These are phyloP conservation scores for Bos javanicus DNA, from an alignment of 2,113 vertebrate genomes.

Conservation along the genomic window DNA sequence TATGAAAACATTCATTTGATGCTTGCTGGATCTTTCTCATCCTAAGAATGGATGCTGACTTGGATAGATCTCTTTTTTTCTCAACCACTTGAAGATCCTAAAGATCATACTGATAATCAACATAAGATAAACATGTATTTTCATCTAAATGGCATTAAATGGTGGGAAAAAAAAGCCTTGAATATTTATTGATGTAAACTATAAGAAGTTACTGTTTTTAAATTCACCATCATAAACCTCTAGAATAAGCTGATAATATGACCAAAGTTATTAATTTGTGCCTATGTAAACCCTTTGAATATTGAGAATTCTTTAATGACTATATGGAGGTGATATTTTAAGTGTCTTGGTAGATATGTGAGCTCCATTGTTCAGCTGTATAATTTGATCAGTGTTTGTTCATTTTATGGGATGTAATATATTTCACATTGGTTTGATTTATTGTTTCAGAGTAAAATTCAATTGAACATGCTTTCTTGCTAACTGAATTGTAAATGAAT, in stretches of 20 bases:
- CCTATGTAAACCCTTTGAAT: neutral
- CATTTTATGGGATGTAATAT: constrained; percentile 51
- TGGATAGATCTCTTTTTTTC: neutral
- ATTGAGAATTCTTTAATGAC: constrained; percentile 42
- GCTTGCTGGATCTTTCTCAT: neutral
- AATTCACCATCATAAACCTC: neutral
- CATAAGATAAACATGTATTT: neutral
- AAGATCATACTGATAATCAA: neutral
- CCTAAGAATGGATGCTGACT: neutral
- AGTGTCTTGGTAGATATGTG: constrained; percentile 17
- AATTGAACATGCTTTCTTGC: constrained; percentile 49
- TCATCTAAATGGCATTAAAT: neutral
- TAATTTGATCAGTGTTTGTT: constrained; percentile 26
- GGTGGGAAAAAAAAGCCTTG: neutral
- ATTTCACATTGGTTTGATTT: constrained; percentile 58
- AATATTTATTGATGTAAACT: neutral
- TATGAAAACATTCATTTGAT: neutral
- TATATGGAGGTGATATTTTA: constrained; percentile 2
- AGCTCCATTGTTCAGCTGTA: constrained; percentile 1
- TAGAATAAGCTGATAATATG: neutral
- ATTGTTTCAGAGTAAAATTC: constrained; percentile 54
- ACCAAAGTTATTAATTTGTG: constrained; percentile 7
- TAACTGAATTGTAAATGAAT: constrained; percentile 47
- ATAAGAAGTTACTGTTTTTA: neutral
- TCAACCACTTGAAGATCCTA: neutral